Conservation (phyloP, 2,113 vertebrate genomes). For the Hassar affinis region DNA sequence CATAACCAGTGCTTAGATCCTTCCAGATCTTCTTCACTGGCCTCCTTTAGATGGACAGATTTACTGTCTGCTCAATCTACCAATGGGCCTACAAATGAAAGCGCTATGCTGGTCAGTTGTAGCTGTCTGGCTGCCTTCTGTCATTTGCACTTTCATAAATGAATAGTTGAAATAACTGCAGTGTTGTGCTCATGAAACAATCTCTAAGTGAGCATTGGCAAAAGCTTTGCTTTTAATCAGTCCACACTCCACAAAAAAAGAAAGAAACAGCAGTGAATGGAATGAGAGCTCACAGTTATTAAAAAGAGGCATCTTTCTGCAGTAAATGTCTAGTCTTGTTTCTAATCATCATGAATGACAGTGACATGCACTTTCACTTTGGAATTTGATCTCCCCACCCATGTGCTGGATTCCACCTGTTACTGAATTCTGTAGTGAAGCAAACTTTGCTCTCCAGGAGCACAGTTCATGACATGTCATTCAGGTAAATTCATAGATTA, state of each 20-base stretch:
- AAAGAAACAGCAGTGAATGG: not conserved
- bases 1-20: not conserved
- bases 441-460: not conserved
- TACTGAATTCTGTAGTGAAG: not conserved
- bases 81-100: not conserved
- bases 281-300: not conserved
- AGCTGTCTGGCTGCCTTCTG: not conserved
- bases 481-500: not conserved
- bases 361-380: not conserved
- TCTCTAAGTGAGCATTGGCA: not conserved
- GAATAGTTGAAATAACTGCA: conserved; percentile 4
- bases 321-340: not conserved
- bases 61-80: not conserved
- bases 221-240: not conserved
- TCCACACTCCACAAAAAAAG: not conserved
- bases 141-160: conserved; percentile 3
- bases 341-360: not conserved
- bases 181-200: not conserved
- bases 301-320: not conserved
- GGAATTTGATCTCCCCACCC: not conserved
- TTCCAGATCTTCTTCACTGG: conserved; percentile 29
- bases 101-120: not conserved
- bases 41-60: conserved; percentile 7
- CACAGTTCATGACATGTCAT: not conserved
- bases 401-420: not conserved